Evolutionary conservation across 2,888 invertebrate genomes (phyloP).

Genomic region (Metopia argyrocephala): DNA sequence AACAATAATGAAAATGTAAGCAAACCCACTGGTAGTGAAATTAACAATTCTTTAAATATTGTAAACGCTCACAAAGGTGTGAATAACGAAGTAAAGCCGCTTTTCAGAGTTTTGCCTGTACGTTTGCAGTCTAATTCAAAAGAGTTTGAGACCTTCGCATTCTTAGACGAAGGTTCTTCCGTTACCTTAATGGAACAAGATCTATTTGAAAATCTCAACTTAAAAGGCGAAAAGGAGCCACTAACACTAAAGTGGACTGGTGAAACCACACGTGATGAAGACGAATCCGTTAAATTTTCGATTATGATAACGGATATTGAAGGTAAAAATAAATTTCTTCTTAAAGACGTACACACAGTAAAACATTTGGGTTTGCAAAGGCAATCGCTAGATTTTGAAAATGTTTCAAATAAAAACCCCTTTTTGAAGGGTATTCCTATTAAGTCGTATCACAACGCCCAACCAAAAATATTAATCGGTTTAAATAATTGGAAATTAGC

Average conservation of each 20-base stretch:
- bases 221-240: not conserved
- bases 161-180: slow-evolving; percentile 33
- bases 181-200: slow-evolving; percentile 4
- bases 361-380: not conserved
- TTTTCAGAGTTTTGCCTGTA: slow-evolving; percentile 30
- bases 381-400: slow-evolving; percentile 4
- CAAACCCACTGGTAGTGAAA: not conserved
- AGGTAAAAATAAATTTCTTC: not conserved
- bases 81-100: not conserved
- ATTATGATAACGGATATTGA: slow-evolving; percentile 10
- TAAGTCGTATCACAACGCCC: slow-evolving; percentile 36
- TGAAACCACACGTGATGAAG: slow-evolving; percentile 25
- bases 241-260: slow-evolving; percentile 22
- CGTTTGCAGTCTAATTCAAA: slow-evolving; percentile 8
- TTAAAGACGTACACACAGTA: not conserved
- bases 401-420: not conserved
- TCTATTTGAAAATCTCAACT: slow-evolving; percentile 1
- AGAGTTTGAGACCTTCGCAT: slow-evolving; percentile 10
- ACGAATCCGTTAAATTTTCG: slow-evolving; percentile 5
- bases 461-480: slow-evolving; percentile 40
- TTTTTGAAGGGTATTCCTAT: slow-evolving; percentile 36
- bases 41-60: not conserved
- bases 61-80: slow-evolving; percentile 43
- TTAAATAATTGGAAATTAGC: slow-evolving; percentile 41
- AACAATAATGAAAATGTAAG: too few relatives aligned